Evolutionary conservation across 2,797 vertebrate genomes (phyloP).

Genomic region (Clarias fuscus): DNA sequence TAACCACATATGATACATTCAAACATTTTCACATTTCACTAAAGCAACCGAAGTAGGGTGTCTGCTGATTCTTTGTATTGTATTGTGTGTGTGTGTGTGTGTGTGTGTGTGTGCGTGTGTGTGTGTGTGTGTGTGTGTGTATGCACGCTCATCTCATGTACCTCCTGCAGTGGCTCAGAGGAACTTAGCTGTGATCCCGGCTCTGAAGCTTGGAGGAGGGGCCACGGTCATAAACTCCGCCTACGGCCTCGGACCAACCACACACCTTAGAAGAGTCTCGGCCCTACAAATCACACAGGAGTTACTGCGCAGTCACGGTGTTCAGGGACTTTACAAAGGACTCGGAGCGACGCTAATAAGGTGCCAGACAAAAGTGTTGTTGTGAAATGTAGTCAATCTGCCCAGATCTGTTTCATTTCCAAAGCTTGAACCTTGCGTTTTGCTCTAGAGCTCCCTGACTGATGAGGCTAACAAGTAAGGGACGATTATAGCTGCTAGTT

Average conservation of each 20-base stretch:
- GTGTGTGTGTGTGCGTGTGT: neutral
- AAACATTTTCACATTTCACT: neutral
- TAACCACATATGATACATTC: neutral
- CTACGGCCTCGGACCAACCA: constrained; percentile 69
- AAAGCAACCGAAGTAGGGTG: neutral
- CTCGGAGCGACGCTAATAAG: constrained; percentile 82
- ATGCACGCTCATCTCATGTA: neutral
- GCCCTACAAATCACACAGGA: constrained; percentile 79
- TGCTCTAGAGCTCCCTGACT: neutral
- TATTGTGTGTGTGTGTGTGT: neutral
- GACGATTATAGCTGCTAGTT: neutral
- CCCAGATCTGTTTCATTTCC: neutral
- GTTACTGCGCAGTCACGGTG: constrained; percentile 77
- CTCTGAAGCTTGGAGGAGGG: constrained; percentile 73
- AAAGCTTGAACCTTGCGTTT: neutral
- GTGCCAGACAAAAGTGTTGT: constrained; percentile 52
- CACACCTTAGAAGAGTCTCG: constrained; percentile 69
- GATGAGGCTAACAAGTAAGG: neutral
- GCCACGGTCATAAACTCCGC: constrained; percentile 72
- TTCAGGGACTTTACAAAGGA: constrained; percentile 79
- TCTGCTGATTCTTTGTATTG: neutral
- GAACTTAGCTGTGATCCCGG: constrained; percentile 63
- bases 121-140: neutral
- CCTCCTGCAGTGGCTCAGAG: constrained; percentile 74
- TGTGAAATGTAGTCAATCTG: neutral